Evolutionary conservation across 2,888 invertebrate species (phyloP).

Genomic region (Ypsolopha scabrella): DNA sequence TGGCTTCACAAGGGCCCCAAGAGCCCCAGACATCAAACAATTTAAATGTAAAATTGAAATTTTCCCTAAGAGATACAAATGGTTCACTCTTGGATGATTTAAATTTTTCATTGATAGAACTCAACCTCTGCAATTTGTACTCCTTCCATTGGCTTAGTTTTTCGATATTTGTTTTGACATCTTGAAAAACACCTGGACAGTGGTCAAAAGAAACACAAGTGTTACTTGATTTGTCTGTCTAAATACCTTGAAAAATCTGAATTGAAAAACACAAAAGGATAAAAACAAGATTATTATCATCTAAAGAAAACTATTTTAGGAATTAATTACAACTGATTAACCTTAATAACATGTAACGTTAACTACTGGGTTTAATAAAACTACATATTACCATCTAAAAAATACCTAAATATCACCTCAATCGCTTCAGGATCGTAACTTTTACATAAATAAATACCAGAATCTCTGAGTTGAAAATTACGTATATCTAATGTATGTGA

Average conservation of each 20-base stretch:
- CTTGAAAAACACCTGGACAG: background rate
- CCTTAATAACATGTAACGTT: no score
- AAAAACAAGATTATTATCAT: background rate
- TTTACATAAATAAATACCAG: slow-evolving; percentile 24
- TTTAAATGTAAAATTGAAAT: slow-evolving; percentile 44
- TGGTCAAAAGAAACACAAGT: background rate
- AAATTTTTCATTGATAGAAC: slow-evolving; percentile 53
- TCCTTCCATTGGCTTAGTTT: slow-evolving; percentile 57
- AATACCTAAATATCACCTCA: slow-evolving; percentile 10
- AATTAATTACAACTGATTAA: no score
- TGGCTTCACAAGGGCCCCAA: slow-evolving; percentile 66
- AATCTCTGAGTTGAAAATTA: slow-evolving; percentile 16
- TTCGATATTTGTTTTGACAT: slow-evolving; percentile 23
- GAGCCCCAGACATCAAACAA: slow-evolving; percentile 60
- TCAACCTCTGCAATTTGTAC: slow-evolving; percentile 51
- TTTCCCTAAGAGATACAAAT: slow-evolving; percentile 39
- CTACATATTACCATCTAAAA: slow-evolving; percentile 13
- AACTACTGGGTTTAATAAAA: background rate
- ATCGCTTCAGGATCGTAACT: slow-evolving; percentile 2
- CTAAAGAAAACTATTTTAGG: no score
- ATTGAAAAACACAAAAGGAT: no score
- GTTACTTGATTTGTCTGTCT: no score
- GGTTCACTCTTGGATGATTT: slow-evolving; percentile 41
- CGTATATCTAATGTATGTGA: slow-evolving; percentile 16
- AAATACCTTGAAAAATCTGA: background rate